Evolutionary conservation across 1,140 invertebrate species (phyloP).

Genomic region (Drosophila pseudoananassae): DNA sequence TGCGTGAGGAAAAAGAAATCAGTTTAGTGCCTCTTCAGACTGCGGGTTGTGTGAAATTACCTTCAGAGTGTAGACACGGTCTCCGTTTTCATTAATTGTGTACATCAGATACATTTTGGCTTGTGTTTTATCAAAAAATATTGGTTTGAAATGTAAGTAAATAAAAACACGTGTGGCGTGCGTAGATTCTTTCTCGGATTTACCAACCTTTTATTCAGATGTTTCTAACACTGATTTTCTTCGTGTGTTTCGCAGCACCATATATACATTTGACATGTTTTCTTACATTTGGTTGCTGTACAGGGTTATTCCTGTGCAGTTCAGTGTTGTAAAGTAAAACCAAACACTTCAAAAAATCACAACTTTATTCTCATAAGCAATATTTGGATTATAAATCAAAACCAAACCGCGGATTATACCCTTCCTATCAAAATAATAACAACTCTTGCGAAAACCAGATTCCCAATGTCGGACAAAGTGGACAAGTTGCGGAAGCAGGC

Average conservation of each 20-base stretch:
- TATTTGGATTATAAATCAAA: too few relatives aligned
- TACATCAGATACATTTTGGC: conserved; percentile 91
- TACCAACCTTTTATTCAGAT: not conserved
- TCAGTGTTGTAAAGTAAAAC: too few relatives aligned
- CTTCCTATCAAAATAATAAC: too few relatives aligned
- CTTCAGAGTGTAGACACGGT: conserved; percentile 90
- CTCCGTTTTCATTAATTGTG: conserved; percentile 88
- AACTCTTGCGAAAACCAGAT: too few relatives aligned
- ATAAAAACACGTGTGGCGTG: conserved; percentile 68
- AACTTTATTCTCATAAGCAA: too few relatives aligned
- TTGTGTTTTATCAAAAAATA: not conserved
- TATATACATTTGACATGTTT: too few relatives aligned
- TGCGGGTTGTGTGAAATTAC: conserved; percentile 83
- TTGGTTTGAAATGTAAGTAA: conserved; percentile 24
- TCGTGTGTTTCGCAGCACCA: not conserved
- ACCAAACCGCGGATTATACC: too few relatives aligned
- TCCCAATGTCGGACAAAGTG: conserved; percentile 49
- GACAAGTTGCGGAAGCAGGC: conserved; percentile 77
- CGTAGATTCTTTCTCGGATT: not conserved
- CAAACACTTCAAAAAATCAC: too few relatives aligned
- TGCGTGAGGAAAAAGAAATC: conserved; percentile 73
- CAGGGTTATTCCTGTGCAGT: not conserved
- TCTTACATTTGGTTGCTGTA: not conserved
- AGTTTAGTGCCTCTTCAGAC: not conserved
- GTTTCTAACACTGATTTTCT: not conserved